Evolutionary conservation across 1,140 invertebrate species (phyloP), one percentile per base, ranked within the genome.

Genomic region (Probaryconus sp.): DNA sequence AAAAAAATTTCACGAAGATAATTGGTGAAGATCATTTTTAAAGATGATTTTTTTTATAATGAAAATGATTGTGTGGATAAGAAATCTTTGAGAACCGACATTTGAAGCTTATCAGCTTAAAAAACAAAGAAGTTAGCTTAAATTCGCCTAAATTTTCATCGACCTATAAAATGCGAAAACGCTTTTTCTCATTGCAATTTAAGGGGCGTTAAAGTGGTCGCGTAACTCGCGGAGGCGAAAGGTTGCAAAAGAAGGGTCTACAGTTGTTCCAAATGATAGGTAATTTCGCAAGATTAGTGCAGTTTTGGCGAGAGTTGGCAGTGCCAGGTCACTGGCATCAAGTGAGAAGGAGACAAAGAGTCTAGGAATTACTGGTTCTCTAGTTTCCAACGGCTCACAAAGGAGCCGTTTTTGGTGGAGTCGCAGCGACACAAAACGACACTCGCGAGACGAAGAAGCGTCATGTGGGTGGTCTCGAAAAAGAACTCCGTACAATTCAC

Each of bases 211-310:
- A 11, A 47, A 47, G 20, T 53, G 42, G 7, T 31, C 6, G 40
- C 38, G 5, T 13, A 43, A 60, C n/a, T 24, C 17, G 20, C 9
- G 16, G 31, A 7, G 26, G 10, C 30, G 35, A 56, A 56, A 48
- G 53, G 53, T 68, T 28, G 65, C 55, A 11, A 60, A 58, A 60
- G 42, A 50, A 50, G 21, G 6, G 33, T 56, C 42, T 56, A 31
- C 42, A 53, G 53, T 69, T 69, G 37, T 47, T n/a, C 31, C 55
- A 69, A 61, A 69, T 69, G 65, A 69, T 60, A 50, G 65, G 47
- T 21, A 69, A 69, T 69, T 69, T 69, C 38, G 65, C 47, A 40
- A 53, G 65, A 69, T 69, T 69, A 69, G 65, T 61, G 48, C 55
- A 69, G 48, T 61, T 69, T 69, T 69, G 65, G 55, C 24, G 47